phyloP scores from a whole-genome alignment of 1,140 invertebrate genomes.

The Mycetomoellerius zeteki region DNA sequence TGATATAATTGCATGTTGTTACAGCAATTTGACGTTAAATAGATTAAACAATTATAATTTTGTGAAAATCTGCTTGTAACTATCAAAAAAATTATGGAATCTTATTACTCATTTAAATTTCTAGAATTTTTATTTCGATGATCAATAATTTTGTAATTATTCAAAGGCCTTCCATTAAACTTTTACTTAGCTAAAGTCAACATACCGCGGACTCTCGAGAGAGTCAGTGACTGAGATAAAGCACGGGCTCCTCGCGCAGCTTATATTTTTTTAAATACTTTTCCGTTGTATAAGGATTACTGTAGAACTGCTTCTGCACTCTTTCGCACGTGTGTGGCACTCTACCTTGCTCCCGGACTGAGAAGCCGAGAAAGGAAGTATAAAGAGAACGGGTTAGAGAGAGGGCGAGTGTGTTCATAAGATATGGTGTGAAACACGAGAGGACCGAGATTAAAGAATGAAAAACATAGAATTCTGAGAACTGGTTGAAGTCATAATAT shows the following conservation, averaged over 20 bases:
- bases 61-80: not conserved
- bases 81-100: not conserved
- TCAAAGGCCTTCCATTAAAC: not conserved
- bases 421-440: constrained; percentile 86
- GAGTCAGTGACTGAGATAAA: constrained; percentile 36
- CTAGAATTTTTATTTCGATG: not conserved
- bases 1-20: not conserved
- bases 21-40: not conserved
- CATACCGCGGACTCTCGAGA: not conserved
- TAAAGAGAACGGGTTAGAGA: constrained; percentile 49
- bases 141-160: not conserved
- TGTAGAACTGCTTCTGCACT: constrained; percentile 25
- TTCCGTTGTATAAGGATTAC: constrained; percentile 42
- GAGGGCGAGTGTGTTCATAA: constrained; percentile 83
- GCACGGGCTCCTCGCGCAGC: not conserved
- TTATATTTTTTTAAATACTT: constrained; percentile 35
- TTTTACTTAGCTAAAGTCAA: constrained; percentile 25
- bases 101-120: not conserved
- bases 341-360: constrained; percentile 48
- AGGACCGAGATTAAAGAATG: constrained; percentile 86
- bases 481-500: constrained; percentile 85
- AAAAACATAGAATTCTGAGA: constrained; percentile 86
- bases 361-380: constrained; percentile 29
- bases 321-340: constrained; percentile 34
- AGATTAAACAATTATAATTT: not conserved